Evolutionary conservation across 2,888 invertebrate genomes (phyloP), one percentile per base, ranked within the genome.

Genomic region (Pachydiplax longipennis): DNA sequence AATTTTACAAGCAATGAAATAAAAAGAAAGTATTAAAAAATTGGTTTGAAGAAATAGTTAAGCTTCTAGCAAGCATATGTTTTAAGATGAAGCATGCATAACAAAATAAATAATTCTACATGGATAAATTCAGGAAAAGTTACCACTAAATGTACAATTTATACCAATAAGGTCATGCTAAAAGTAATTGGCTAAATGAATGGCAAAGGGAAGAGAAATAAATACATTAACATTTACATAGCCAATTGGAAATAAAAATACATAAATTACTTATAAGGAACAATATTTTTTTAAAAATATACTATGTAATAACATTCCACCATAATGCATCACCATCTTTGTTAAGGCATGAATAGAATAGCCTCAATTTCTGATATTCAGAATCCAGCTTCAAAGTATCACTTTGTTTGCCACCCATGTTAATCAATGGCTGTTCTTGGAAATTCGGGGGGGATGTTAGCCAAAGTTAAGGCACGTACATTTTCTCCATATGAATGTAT

Each of bases 261-360:
- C 35, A 37, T 87, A 87, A 87, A 87, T 87, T 61, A 87, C 61
- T 58, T 58, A n/a, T 87, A 58, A 87, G 37, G 37, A 37, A 31
- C 37, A 58, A 53, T 31, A 31, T 13, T 53, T 25, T 31, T 83
- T 22, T 61, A 35, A 87, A n/a, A 61, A 87, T 61, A 87, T 58
- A 83, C 58, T 61, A 87, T 61, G 53, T 18, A 87, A 61, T 87
- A 87, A 87, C 87, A 87, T 61, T 87, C 87, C 87, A 61, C 37
- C 37, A 65, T 37, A 61, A 87, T 87, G 58, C 61, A 61, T 87
- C 15, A 87, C 37, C 61, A 35, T 58, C 35, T 87, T 61, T 58
- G 87, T 18, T 87, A 37, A 61, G 87, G 87, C 87, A 87, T 18
- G 18, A 53, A 53, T 53, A 53, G 5, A 53, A 53, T 53, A 18